Evolutionary conservation across 2,797 vertebrate species (phyloP).

Genomic region (Sebastes diploproa): DNA sequence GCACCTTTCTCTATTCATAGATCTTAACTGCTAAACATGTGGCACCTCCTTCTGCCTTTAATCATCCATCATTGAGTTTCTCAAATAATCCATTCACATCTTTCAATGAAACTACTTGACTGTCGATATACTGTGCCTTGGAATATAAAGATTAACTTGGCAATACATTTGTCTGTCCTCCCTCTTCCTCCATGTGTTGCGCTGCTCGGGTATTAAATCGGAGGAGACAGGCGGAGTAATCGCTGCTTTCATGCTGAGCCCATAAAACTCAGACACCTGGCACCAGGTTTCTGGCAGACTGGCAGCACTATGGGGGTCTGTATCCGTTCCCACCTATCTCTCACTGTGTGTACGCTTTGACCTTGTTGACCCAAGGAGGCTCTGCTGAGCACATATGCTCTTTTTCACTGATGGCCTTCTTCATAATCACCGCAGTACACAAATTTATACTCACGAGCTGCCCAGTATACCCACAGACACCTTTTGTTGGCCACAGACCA

Average conservation of each 20-base stretch:
- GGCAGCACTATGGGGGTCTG: constrained; percentile 53
- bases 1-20: constrained; percentile 1
- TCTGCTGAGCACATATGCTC: constrained; percentile 66
- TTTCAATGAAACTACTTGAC: constrained; percentile 11
- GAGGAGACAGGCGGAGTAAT: constrained; percentile 68
- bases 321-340: constrained; percentile 56
- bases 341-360: constrained; percentile 48
- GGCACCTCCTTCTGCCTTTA: constrained; percentile 8
- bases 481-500: neutral
- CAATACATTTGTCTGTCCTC: constrained; percentile 22
- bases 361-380: constrained; percentile 58
- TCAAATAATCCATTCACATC: constrained; percentile 12
- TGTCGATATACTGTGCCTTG: neutral
- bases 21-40: neutral
- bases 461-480: neutral
- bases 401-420: constrained; percentile 32
- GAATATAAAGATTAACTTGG: neutral
- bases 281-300: constrained; percentile 68
- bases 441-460: constrained; percentile 21
- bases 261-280: constrained; percentile 76
- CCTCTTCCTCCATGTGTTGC: constrained; percentile 30
- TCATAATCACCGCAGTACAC: constrained; percentile 36
- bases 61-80: constrained; percentile 9
- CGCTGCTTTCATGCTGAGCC: constrained; percentile 63
- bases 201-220: constrained; percentile 50